Percentiles rank a stretch among this genome's conserved stretches.
Conservation (phyloP, 2,797 vertebrate species). For the Cynodonichthys magdalenae region DNA sequence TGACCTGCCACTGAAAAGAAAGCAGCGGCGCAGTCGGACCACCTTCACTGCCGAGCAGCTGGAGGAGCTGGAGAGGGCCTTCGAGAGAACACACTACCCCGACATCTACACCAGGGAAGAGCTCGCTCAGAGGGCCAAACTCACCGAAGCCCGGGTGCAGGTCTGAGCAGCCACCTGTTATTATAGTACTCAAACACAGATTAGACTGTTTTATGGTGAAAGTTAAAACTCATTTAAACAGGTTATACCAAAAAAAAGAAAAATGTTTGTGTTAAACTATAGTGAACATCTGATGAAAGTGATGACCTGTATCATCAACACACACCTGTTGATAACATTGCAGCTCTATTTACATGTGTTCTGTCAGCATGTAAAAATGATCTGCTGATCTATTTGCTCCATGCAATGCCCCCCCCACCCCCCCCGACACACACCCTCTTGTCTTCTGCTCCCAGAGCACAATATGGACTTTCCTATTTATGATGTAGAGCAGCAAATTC, state of each 20-base stretch:
- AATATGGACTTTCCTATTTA: conserved; percentile 75
- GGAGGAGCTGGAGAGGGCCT: conserved; percentile 95
- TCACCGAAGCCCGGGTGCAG: conserved; percentile 95
- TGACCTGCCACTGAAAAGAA: conserved; percentile 92
- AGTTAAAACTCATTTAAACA: too few relatives aligned
- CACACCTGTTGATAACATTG: neutral
- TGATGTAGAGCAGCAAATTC: conserved; percentile 87
- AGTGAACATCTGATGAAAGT: too few relatives aligned
- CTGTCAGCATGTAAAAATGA: conserved; percentile 3
- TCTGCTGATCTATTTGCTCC: conserved; percentile 29
- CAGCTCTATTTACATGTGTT: conserved; percentile 8
- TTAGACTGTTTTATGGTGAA: neutral
- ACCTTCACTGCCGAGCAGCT: conserved; percentile 96
- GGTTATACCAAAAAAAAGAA: too few relatives aligned
- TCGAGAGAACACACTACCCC: conserved; percentile 96
- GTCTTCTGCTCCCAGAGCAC: conserved; percentile 82
- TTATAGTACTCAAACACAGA: too few relatives aligned
- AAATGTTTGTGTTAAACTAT: too few relatives aligned
- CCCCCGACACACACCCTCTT: neutral
- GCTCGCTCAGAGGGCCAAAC: conserved; percentile 93
- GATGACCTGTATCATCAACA: neutral
- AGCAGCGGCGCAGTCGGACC: conserved; percentile 94
- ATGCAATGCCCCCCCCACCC: neutral
- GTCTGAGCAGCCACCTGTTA: conserved; percentile 61
- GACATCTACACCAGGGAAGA: conserved; percentile 97